Evolutionary conservation across 1,140 invertebrate species (phyloP).

Genomic region (Belonocnema kinseyi): DNA sequence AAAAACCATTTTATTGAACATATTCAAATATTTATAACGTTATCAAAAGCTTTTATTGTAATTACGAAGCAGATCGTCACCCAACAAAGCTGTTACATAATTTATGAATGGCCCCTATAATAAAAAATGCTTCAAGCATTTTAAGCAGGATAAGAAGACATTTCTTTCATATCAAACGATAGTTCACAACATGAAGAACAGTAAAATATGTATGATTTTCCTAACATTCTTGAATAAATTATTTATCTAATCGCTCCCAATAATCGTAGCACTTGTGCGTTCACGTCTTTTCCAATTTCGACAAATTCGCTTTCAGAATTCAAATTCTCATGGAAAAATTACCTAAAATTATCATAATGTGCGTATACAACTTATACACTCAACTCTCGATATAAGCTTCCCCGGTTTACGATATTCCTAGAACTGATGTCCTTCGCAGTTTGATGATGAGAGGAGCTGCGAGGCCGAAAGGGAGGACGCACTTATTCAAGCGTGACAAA

Average conservation of each 20-base stretch:
- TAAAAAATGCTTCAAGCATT: slow-evolving; percentile 20
- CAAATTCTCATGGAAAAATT: not conserved
- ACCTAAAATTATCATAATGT: slow-evolving; percentile 32
- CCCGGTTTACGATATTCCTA: too few relatives aligned
- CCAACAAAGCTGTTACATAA: too few relatives aligned
- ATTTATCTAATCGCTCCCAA: slow-evolving; percentile 29
- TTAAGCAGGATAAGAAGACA: slow-evolving; percentile 4
- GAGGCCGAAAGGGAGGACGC: too few relatives aligned
- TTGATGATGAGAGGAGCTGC: too few relatives aligned
- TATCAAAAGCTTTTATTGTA: not conserved
- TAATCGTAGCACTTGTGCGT: slow-evolving; percentile 53
- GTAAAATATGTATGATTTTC: slow-evolving; percentile 49
- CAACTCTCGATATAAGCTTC: too few relatives aligned
- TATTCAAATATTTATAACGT: too few relatives aligned
- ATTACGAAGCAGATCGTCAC: not conserved
- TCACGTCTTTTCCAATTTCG: slow-evolving; percentile 9
- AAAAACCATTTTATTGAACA: too few relatives aligned
- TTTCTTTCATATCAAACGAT: slow-evolving; percentile 23
- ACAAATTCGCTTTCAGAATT: not conserved
- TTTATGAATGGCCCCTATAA: slow-evolving; percentile 9
- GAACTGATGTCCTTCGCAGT: too few relatives aligned
- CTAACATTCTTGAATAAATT: slow-evolving; percentile 52
- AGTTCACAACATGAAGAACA: slow-evolving; percentile 49
- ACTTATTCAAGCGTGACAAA: too few relatives aligned
- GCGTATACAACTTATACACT: not conserved